Percentiles rank a stretch among this genome's conserved stretches.
Conservation (phyloP, 2,888 invertebrate species). For the Cerastoderma edule region DNA sequence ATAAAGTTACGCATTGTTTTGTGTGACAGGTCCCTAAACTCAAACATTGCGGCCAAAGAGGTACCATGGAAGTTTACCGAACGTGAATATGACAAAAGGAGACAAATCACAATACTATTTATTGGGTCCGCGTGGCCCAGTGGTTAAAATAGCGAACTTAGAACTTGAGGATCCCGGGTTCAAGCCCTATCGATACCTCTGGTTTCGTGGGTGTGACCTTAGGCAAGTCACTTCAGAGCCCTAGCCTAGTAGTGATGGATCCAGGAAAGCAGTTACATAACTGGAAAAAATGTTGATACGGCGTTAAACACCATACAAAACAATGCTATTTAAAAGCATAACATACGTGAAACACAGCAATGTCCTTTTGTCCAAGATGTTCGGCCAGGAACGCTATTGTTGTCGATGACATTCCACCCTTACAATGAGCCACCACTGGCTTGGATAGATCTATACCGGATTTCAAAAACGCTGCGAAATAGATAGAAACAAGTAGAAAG, state of each 20-base stretch:
- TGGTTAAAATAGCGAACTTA: too few species aligned
- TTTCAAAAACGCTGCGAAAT: neutral
- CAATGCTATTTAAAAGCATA: neutral
- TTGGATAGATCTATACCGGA: conserved; percentile 63
- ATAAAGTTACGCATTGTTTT: too few species aligned
- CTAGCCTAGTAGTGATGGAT: neutral
- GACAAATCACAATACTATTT: too few species aligned
- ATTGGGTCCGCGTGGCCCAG: too few species aligned
- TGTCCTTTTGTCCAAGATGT: conserved; percentile 60
- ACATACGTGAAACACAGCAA: conserved; percentile 74
- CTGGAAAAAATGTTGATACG: too few species aligned
- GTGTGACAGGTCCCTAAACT: too few species aligned
- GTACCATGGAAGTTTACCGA: too few species aligned
- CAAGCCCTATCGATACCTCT: neutral
- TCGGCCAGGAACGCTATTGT: conserved; percentile 67
- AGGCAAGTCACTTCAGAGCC: neutral
- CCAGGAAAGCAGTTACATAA: too few species aligned
- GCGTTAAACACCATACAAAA: too few species aligned
- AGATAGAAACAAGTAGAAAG: too few species aligned
- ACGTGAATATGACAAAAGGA: too few species aligned
- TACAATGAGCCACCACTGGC: conserved; percentile 67
- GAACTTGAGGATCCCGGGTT: neutral
- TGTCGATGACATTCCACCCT: conserved; percentile 75
- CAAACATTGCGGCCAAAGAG: too few species aligned
- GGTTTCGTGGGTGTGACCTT: neutral